Evolutionary conservation across 1,140 invertebrate species (phyloP).

Genomic region (Listronotus bonariensis): DNA sequence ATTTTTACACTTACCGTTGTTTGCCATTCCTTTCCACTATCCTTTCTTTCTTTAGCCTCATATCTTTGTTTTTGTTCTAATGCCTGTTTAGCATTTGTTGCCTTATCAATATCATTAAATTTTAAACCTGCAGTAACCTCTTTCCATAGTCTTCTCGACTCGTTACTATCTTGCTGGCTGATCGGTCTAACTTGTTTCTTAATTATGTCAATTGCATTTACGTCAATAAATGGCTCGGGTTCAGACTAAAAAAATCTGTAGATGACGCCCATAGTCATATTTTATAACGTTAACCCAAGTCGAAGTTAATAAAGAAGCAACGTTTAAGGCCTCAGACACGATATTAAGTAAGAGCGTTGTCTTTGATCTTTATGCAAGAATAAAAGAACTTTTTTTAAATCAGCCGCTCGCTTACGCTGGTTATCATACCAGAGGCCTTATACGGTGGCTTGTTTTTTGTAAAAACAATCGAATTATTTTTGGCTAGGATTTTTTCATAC

Average conservation of each 20-base stretch:
- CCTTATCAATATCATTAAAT: conserved; percentile 87
- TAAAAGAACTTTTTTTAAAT: too few relatives aligned
- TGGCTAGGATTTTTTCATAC: too few relatives aligned
- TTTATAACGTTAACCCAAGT: too few relatives aligned
- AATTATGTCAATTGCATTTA: conserved; percentile 79
- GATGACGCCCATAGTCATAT: too few relatives aligned
- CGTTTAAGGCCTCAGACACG: too few relatives aligned
- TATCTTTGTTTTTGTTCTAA: conserved; percentile 96
- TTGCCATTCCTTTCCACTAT: conserved; percentile 68
- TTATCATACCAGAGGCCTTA: too few relatives aligned
- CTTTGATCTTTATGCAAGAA: too few relatives aligned
- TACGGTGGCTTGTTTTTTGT: too few relatives aligned
- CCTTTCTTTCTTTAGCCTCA: conserved; percentile 81
- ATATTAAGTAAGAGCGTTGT: too few relatives aligned
- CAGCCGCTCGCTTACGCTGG: too few relatives aligned
- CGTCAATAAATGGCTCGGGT: conserved; percentile 88
- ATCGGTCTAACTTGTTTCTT: conserved; percentile 89
- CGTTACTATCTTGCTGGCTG: conserved; percentile 81
- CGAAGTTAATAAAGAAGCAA: too few relatives aligned
- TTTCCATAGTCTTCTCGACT: conserved; percentile 93
- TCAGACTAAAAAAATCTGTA: conserved; percentile 25
- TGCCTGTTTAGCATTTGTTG: conserved; percentile 86
- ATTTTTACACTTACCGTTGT: conserved; percentile 65
- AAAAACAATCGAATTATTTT: too few relatives aligned
- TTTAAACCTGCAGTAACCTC: conserved; percentile 93